A percentile compares a stretch with the other conserved stretches of the same genome.
These are phyloP conservation scores for Sycophila sp. DNA, from an alignment of 1,140 invertebrate genomes.

Conservation along the genomic window DNA sequence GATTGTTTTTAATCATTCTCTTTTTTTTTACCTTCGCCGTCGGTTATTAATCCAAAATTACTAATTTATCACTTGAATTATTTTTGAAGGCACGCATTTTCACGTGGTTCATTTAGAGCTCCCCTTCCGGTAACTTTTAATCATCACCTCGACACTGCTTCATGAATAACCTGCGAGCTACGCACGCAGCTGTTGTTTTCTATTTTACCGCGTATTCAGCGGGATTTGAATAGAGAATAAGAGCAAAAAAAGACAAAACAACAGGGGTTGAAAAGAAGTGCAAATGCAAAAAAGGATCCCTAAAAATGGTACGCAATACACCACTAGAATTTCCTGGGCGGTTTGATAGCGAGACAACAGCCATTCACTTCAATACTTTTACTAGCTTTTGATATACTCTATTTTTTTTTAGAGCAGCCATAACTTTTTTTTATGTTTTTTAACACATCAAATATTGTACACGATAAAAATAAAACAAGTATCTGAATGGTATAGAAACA, in stretches of 20 bases:
- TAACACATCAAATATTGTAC: too few species aligned
- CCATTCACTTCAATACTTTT: conserved; percentile 9
- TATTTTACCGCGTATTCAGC: background rate
- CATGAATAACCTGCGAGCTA: conserved; percentile 20
- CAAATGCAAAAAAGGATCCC: background rate
- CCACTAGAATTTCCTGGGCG: background rate
- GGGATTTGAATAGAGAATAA: conserved; percentile 1
- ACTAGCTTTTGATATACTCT: background rate
- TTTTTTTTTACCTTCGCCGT: too few species aligned
- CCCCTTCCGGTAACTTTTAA: conserved; percentile 19
- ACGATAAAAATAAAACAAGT: too few species aligned
- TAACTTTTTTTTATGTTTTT: too few species aligned
- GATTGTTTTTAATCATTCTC: too few species aligned
- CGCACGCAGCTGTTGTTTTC: background rate
- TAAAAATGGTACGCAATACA: background rate
- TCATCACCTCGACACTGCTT: background rate
- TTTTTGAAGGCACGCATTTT: too few species aligned
- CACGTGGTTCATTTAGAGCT: background rate
- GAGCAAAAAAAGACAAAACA: background rate
- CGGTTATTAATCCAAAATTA: too few species aligned
- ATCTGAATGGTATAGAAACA: too few species aligned
- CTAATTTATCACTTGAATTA: background rate
- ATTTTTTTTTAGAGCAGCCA: too few species aligned
- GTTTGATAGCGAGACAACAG: background rate
- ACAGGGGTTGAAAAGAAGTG: background rate